Percentiles rank a stretch among this genome's conserved stretches.
These are phyloP conservation scores for Otolemur crassicaudatus DNA, from an alignment of 2,797 vertebrate species.

Conservation along the genomic window DNA sequence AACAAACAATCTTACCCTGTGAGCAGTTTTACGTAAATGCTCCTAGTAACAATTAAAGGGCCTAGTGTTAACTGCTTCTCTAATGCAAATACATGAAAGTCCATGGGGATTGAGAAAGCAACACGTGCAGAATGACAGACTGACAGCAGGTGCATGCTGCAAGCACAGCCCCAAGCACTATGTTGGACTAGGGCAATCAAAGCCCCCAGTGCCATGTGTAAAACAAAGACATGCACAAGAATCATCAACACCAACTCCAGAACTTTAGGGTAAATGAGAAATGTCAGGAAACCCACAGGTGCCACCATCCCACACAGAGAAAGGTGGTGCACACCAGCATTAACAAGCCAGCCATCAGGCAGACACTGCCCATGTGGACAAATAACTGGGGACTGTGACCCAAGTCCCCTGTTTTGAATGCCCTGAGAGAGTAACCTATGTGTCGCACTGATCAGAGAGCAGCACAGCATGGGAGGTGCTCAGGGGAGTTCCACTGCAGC, in stretches of 20 bases:
- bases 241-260: neutral
- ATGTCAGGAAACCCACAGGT: neutral
- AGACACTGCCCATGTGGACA: neutral
- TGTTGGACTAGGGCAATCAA: neutral
- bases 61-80: neutral
- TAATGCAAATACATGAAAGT: too few relatives aligned
- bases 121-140: neutral
- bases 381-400: neutral
- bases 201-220: fast-evolving
- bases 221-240: neutral
- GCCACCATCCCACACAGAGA: neutral
- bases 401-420: neutral
- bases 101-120: neutral
- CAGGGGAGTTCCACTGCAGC: neutral
- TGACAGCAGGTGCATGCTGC: neutral
- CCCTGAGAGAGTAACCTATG: neutral
- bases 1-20: neutral
- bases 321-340: neutral
- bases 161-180: fast-evolving
- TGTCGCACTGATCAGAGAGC: neutral
- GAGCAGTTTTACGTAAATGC: neutral
- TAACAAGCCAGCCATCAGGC: neutral
- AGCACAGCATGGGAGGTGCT: neutral
- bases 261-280: neutral
- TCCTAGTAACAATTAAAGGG: neutral